Evolutionary conservation across 2,113 vertebrate species (phyloP).

Genomic region (Centropus unirufus): DNA sequence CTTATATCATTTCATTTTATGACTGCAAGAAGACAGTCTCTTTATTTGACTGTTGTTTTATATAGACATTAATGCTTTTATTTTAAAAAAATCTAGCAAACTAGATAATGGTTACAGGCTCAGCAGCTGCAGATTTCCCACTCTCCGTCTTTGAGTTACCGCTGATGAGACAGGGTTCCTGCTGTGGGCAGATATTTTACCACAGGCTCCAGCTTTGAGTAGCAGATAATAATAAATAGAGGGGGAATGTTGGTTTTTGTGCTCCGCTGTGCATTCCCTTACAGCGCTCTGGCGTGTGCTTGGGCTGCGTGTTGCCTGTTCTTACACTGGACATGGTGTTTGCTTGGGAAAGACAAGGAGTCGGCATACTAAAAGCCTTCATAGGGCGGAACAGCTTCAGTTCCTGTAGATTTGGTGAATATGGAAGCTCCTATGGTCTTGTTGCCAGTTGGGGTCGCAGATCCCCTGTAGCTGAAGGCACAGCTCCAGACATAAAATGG

Average conservation of each 20-base stretch:
- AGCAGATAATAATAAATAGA: background rate
- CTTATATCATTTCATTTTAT: constrained; percentile 15
- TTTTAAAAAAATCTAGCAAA: background rate
- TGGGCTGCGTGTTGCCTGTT: background rate
- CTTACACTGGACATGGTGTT: background rate
- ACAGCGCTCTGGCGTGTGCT: background rate
- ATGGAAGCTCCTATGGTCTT: background rate
- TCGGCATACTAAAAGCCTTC: background rate
- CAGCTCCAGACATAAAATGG: background rate
- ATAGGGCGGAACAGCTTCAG: background rate
- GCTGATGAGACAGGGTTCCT: background rate
- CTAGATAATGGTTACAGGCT: background rate
- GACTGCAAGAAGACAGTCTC: background rate
- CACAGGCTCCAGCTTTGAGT: background rate
- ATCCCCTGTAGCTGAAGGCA: background rate
- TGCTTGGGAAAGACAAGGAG: background rate
- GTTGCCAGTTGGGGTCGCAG: background rate
- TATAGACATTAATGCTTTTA: background rate
- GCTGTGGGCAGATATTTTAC: background rate
- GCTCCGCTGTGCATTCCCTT: background rate
- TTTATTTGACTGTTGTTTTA: constrained; percentile 26
- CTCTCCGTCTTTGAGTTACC: background rate
- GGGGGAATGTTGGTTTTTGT: background rate
- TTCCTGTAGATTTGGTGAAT: background rate
- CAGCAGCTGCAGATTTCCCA: background rate